Evolutionary conservation across 2,888 invertebrate species (phyloP), one percentile per base, ranked within the genome.

Genomic region (Tetramorium bicarinatum): DNA sequence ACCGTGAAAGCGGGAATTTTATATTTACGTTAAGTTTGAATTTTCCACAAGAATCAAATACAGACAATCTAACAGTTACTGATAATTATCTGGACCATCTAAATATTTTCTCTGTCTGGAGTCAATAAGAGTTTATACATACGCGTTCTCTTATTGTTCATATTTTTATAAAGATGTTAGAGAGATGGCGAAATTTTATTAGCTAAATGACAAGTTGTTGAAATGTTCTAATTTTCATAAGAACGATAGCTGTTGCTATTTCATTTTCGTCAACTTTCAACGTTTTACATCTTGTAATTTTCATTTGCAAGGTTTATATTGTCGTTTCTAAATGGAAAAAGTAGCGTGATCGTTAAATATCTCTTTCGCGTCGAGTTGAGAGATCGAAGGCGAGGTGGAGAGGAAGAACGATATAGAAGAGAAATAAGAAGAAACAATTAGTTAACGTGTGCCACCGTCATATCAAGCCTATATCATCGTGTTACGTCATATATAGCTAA

Each of bases 391-490:
- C 49, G 62, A 66, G 29, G 59, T 25, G 64, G 21, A 75, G 67
- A 83, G 75, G 79, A 34, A 69, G 29, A 49, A 61, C 49, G 69
- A 67, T 72, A 67, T 72, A 44, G 83, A 29, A 64, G 52, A 72
- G 41, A 75, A 66, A 80, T 87, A 79, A 84, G 82, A 72, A 67
- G 71, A 84, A 84, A 81, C 59, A 90, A 87, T 89, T 92, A 91
- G 89, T 91, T 87, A 90, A 90, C 90, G 91, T 91, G 91, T 91
- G 91, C 92, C 93, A 93, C 92, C 91, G 91, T 94, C 94, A 95
- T 95, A 95, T 95, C 94, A 94, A 94, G 93, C 94, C 94, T 94
- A 94, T 94, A 94, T 95, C 94, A 94, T 93, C 92, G 91, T 93
- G 94, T 94, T 94, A 93, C 88, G 90, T 94, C 91, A 89, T 92